phyloP scores from a whole-genome alignment of 2,888 invertebrate species.

The Drosophila limbata region DNA sequence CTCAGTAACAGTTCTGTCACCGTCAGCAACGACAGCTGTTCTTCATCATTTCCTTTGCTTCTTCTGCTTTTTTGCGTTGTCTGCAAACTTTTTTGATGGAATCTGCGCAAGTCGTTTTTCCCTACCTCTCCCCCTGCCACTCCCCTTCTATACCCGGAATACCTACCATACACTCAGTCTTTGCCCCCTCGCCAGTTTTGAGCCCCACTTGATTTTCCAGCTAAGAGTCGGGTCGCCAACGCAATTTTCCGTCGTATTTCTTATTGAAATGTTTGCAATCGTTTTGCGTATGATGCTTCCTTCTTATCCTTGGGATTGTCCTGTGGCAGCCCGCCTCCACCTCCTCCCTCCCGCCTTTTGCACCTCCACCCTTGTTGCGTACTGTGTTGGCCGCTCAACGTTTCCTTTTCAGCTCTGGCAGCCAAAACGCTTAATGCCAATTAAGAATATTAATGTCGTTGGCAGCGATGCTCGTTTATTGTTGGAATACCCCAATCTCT shows the following conservation, averaged over 20 bases:
- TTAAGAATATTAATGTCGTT: constrained; percentile 77
- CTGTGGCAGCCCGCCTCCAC: neutral
- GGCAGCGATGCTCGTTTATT: constrained; percentile 59
- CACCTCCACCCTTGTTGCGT: constrained; percentile 4
- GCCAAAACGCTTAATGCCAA: constrained; percentile 71
- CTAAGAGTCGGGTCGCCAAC: constrained; percentile 31
- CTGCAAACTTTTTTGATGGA: constrained; percentile 62
- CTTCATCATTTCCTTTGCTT: constrained; percentile 17
- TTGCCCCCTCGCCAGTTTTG: neutral
- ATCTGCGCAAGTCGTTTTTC: constrained; percentile 28
- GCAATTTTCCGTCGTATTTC: constrained; percentile 42
- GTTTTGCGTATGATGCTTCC: constrained; percentile 18
- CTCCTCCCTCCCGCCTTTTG: neutral
- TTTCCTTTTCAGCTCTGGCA: constrained; percentile 43
- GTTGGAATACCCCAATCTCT: constrained; percentile 9
- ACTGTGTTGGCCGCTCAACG: constrained; percentile 6
- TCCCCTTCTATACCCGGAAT: no score
- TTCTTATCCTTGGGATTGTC: constrained; percentile 17
- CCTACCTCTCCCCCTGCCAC: neutral
- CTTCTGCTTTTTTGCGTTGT: constrained; percentile 32
- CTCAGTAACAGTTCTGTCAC: constrained; percentile 9
- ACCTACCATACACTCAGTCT: neutral
- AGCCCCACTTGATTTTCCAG: constrained; percentile 4
- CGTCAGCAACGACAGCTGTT: constrained; percentile 29
- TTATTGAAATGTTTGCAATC: constrained; percentile 56